Evolutionary conservation across 2,113 vertebrate genomes (phyloP).

Genomic region (Tretioscincus oriximinensis): DNA sequence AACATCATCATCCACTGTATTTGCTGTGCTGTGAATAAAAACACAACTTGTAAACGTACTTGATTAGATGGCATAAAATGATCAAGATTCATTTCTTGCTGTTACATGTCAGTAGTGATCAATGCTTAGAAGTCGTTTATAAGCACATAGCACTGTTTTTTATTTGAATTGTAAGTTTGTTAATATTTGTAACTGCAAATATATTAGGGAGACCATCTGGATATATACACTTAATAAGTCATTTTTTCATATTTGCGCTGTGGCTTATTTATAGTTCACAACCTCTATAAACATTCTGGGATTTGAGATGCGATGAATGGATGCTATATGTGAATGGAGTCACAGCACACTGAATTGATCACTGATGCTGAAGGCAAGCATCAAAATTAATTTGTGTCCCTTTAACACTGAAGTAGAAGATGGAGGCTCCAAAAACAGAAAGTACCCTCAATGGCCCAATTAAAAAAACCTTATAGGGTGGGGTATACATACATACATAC

Average conservation of each 20-base stretch:
- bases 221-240: not conserved
- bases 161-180: not conserved
- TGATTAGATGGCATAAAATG: not conserved
- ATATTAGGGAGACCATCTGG: no score
- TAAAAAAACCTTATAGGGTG: not conserved
- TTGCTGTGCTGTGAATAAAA: constrained; percentile 65
- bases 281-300: no score
- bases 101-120: not conserved
- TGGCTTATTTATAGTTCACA: no score
- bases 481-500: not conserved
- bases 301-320: no score
- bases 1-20: constrained; percentile 80
- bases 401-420: not conserved
- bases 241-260: not conserved
- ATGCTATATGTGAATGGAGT: no score
- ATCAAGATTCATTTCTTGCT: not conserved
- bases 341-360: not conserved
- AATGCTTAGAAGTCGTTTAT: not conserved
- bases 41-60: constrained; percentile 12
- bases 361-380: not conserved
- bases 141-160: not conserved
- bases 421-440: not conserved
- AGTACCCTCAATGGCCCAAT: not conserved
- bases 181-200: not conserved
- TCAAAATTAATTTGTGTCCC: no score